Conservation (phyloP, 2,113 vertebrate genomes). For the Penelope pileata region DNA sequence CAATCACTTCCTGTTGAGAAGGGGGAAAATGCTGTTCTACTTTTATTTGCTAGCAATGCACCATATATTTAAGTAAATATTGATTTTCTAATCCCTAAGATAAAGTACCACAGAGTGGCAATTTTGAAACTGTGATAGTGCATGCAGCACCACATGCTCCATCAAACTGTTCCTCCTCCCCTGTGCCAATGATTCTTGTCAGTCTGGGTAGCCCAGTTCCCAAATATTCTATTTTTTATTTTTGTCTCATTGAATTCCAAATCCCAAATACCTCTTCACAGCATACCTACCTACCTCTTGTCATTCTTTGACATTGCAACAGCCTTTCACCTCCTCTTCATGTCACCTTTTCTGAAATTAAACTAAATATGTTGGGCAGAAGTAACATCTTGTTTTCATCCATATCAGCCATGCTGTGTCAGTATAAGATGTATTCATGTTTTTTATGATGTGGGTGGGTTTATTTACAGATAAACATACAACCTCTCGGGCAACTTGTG, state of each 20-base stretch:
- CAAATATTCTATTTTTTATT: neutral
- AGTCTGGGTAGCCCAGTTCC: neutral
- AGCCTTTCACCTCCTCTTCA: neutral
- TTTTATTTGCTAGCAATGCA: slow-evolving; percentile 52
- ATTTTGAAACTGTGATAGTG: neutral
- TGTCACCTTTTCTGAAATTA: neutral
- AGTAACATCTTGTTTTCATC: neutral
- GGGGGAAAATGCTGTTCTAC: neutral
- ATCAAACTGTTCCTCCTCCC: neutral
- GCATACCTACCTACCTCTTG: neutral
- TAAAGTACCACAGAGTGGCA: slow-evolving; percentile 19
- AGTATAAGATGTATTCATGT: neutral
- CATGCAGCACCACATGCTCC: neutral
- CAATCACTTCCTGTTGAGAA: neutral
- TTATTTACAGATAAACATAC: neutral
- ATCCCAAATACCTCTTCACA: neutral
- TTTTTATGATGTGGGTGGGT: neutral
- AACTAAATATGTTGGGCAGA: neutral
- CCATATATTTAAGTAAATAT: slow-evolving; percentile 63
- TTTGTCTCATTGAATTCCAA: neutral
- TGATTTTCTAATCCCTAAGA: slow-evolving; percentile 59
- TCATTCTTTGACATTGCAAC: neutral
- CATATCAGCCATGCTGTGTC: neutral
- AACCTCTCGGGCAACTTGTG: neutral
- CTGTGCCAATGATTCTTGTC: neutral